These are phyloP conservation scores for Terebella lapidaria DNA, from an alignment of 2,888 invertebrate genomes.

Conservation along the genomic window DNA sequence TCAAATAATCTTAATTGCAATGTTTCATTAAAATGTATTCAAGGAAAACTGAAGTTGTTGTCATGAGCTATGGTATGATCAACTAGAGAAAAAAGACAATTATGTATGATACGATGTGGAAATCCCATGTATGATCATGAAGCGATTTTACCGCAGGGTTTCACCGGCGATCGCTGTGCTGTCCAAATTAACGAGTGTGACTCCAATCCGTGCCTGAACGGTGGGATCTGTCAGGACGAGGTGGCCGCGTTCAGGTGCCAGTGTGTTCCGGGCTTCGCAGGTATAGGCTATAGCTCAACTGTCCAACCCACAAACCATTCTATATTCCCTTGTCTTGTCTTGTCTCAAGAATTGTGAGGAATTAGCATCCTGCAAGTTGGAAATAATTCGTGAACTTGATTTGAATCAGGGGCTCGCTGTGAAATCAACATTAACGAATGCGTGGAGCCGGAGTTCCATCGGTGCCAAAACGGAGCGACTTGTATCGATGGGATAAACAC, in stretches of 20 bases:
- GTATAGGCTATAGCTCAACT: constrained; percentile 24
- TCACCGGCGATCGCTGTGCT: constrained; percentile 63
- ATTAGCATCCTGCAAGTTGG: no score
- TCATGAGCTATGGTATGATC: no score
- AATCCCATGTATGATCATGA: no score
- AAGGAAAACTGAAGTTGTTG: no score
- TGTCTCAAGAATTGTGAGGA: no score
- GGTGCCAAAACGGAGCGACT: constrained; percentile 24
- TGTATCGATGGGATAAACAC: constrained; percentile 24
- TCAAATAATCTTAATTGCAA: no score
- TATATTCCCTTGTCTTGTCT: no score
- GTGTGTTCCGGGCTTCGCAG: constrained; percentile 29
- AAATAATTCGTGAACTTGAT: constrained; percentile 86
- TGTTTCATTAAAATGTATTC: no score
- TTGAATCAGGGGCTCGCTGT: constrained; percentile 13
- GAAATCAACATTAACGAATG: constrained; percentile 22
- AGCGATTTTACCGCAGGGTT: no score
- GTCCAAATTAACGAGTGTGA: constrained; percentile 21
- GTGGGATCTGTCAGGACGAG: constrained; percentile 20
- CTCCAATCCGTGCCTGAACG: constrained; percentile 55
- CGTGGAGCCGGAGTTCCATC: constrained; percentile 5
- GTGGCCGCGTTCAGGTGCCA: constrained; percentile 18
- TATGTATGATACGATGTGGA: no score
- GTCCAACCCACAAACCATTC: no score
- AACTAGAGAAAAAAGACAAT: no score